Percentiles rank a stretch among this genome's conserved stretches.
Evolutionary conservation across 2,113 vertebrate species (phyloP).

Genomic region (Phyllostomus discolor): DNA sequence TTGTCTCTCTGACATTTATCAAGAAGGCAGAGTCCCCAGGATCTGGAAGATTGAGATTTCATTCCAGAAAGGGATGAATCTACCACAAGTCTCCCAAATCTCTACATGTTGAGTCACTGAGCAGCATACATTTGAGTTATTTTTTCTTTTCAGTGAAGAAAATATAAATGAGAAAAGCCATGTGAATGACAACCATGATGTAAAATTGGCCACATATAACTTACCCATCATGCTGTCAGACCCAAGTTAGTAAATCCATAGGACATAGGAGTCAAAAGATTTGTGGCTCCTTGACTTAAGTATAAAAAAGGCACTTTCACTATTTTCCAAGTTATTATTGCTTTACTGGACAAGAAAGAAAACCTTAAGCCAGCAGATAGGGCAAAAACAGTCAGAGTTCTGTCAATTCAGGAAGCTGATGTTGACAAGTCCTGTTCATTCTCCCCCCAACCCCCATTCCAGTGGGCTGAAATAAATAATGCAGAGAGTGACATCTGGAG

Average conservation of each 20-base stretch:
- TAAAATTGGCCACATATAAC: neutral
- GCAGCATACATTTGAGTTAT: neutral
- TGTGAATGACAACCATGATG: neutral
- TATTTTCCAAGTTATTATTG: neutral
- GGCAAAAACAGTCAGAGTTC: neutral
- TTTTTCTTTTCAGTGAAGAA: neutral
- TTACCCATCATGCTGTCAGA: neutral
- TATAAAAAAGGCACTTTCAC: neutral
- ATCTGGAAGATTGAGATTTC: neutral
- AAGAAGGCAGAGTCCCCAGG: neutral
- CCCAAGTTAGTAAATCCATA: neutral
- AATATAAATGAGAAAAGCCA: neutral
- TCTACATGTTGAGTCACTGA: neutral
- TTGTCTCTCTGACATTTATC: neutral
- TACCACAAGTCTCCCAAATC: neutral
- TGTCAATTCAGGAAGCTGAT: neutral
- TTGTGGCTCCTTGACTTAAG: neutral
- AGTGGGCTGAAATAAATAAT: constrained; percentile 10
- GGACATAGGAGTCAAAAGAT: neutral
- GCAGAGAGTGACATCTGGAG: constrained; percentile 67
- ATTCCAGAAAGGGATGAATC: neutral
- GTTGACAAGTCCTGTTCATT: neutral
- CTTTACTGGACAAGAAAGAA: constrained; percentile 8
- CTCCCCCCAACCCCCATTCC: accelerated
- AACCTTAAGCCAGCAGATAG: neutral